Base-by-base conservation (phyloP, 2,113 vertebrate species). In the Cebidichthys violaceus region DNA sequence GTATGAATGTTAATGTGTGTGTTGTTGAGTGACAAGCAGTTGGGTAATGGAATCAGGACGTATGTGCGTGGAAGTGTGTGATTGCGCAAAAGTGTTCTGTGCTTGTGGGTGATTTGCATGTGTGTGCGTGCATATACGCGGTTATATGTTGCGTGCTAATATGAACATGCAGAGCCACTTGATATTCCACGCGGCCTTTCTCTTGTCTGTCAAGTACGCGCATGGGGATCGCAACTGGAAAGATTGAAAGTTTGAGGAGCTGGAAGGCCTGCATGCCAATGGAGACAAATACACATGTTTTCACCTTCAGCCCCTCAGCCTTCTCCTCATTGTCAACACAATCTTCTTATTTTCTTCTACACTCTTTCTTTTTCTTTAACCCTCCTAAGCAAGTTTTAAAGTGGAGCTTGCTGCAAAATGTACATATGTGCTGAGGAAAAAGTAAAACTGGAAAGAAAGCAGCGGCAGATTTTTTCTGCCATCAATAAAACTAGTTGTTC, bases 211-310 rank as follows among this genome's bases (percentile, higher is more conserved):
- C 94, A 95, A 93, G 91, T 88, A 79, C 47, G 65, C 50, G 37
- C 78, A 24, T 45, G 41, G 83, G 77, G 92, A 93, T 94, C 81
- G 37, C 90, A 93, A 88, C 83, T 70, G 84, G 79, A 92, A 68
- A 91, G 88, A 94, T 90, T 89, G 92, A 92, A 95, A 95, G 92
- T 93, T 92, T 91, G 84, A 93, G 66, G 79, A 79, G 85, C 87
- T 88, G 85, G 87, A 90, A 89, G 81, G 83, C 76, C 87, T 85
- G 92, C 83, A 94, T 94, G 91, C 88, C 90, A 93, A 95, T 93
- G 82, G 82, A 92, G 82, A 89, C 43, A 90, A 86, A 91, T 77
- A 80, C 72, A 89, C 86, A 89, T 70, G 73, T 72, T 87, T 78
- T 82, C 72, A 70, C 29, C 62, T 39, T 61, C 78, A 55, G 29